Conservation (phyloP, 1,140 invertebrate genomes). For the Hormaphis cornu region DNA sequence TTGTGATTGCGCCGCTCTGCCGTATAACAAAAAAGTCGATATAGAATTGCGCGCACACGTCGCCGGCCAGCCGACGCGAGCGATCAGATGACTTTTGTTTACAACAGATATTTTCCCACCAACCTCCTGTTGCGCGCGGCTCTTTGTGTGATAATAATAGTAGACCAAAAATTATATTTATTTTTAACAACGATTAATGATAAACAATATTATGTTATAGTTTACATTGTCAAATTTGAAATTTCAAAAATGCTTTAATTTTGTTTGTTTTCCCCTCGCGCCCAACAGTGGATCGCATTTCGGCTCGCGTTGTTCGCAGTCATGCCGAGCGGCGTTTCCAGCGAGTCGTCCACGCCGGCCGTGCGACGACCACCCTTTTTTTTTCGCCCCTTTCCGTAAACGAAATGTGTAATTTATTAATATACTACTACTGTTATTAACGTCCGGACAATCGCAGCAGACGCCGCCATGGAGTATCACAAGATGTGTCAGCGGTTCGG, state of each 20-base stretch:
- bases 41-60: neutral
- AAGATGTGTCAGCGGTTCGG: slow-evolving; percentile 58
- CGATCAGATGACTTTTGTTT: slow-evolving; percentile 26
- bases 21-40: no score
- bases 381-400: no score
- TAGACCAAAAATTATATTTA: no score
- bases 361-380: no score
- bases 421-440: neutral
- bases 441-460: neutral
- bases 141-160: neutral
- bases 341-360: no score
- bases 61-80: neutral
- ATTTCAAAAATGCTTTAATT: no score
- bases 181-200: neutral
- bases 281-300: no score
- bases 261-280: no score
- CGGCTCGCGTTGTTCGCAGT: no score
- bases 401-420: neutral
- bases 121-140: slow-evolving; percentile 18
- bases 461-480: slow-evolving; percentile 43
- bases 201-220: neutral
- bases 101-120: neutral
- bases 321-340: no score
- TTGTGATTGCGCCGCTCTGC: no score
- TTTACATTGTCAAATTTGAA: neutral